phyloP scores from a whole-genome alignment of 2,113 vertebrate species.

The Clinocottus analis region DNA sequence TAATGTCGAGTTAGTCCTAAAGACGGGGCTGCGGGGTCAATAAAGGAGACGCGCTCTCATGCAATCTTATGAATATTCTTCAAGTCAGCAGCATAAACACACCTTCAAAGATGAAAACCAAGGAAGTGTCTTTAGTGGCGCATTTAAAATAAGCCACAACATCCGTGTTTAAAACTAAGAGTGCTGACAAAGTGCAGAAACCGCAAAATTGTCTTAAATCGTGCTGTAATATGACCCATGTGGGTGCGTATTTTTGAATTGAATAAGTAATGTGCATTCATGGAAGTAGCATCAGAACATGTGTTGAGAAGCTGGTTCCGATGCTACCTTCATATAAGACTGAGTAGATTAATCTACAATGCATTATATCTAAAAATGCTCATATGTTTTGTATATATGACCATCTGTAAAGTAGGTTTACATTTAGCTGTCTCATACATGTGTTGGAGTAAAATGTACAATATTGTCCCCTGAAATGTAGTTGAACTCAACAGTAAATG shows the following conservation, averaged over 20 bases:
- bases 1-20: not conserved
- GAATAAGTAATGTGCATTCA: not conserved
- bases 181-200: not conserved
- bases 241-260: not conserved
- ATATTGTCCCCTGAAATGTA: not conserved
- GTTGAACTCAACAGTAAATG: too few relatives aligned
- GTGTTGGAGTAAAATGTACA: not conserved
- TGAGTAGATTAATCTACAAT: not conserved
- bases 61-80: not conserved
- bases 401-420: not conserved
- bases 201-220: not conserved
- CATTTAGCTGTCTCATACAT: not conserved
- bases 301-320: not conserved
- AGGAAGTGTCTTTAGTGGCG: not conserved
- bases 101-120: slow-evolving; percentile 3
- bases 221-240: not conserved
- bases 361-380: not conserved
- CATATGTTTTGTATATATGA: not conserved
- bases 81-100: not conserved
- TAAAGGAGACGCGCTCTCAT: not conserved
- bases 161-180: not conserved
- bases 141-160: not conserved
- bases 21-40: not conserved
- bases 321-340: not conserved
- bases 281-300: not conserved